Evolutionary conservation across 2,888 invertebrate genomes (phyloP), one percentile per base, ranked within the genome.

Genomic region (Chloroclysta siterata): DNA sequence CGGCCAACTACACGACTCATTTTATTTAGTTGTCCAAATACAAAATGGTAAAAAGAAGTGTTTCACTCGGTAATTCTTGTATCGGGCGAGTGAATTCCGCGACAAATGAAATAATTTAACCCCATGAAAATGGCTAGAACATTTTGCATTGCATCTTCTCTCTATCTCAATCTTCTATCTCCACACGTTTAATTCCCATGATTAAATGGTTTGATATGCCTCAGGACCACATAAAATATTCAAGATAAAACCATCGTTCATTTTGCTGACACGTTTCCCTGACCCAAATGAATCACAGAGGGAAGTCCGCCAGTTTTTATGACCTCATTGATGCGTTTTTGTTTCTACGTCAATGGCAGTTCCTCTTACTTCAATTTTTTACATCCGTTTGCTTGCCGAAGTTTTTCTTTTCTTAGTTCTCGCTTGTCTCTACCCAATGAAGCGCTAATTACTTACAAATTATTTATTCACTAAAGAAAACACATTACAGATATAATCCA

Each of bases 261-360:
- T 56, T 42, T 53, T 17, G 48, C 50, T 36, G 46, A 48, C 63
- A 48, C 46, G 39, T 52, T 63, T 61, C 22, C 33, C 42, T 63
- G 60, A 65, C 54, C 58, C 14, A 63, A 56, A 66, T 66, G 53
- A 66, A 53, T 64, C 60, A 59, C 48, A 48, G 54, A 42, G 60
- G 68, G 66, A 68, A 65, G 42, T 64, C 66, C 55, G 58, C 48
- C 14, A 50, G 47, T 58, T 66, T 66, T 60, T 63, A 63, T 53
- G 53, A 59, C 65, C 53, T 63, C 65, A 53, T 60, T 68, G 41
- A 44, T 33, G 48, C 50, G 54, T 70, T 70, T 70, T 72, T 70
- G 54, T 33, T 11, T 61, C 28, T 42, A 58, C 36, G 11, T 39
- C 1, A 8, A 39, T 8, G 17, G 13, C 33, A 51, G 51, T 47